A percentile compares a stretch with the other conserved stretches of the same genome.
These are phyloP conservation scores for Hyles lineata DNA, from an alignment of 2,888 invertebrate genomes.

Conservation along the genomic window DNA sequence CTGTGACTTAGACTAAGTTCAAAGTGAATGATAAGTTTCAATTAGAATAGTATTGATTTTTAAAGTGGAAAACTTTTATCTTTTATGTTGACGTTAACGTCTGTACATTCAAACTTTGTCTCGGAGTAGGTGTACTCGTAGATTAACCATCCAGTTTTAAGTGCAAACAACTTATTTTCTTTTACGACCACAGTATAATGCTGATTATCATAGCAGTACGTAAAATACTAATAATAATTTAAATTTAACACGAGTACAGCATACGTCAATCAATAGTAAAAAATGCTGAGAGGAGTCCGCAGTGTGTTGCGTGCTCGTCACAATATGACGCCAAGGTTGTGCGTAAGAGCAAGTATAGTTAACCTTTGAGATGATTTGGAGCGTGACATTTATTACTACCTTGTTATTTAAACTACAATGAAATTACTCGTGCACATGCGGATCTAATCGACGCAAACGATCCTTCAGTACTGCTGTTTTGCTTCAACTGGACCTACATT, in stretches of 20 bases:
- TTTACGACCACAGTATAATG: too few species aligned
- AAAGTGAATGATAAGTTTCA: too few species aligned
- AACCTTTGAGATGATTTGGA: constrained; percentile 27
- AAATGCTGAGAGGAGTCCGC: neutral
- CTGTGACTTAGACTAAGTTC: too few species aligned
- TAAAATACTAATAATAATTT: too few species aligned
- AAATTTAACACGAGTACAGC: neutral
- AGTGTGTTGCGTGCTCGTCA: neutral
- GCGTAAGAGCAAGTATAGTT: constrained; percentile 28
- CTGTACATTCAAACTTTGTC: too few species aligned
- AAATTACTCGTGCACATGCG: neutral
- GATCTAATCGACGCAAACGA: neutral
- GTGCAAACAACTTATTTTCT: too few species aligned
- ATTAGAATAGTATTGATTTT: too few species aligned
- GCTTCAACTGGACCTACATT: neutral
- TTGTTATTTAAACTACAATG: constrained; percentile 14
- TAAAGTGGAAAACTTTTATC: too few species aligned
- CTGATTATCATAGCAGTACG: too few species aligned
- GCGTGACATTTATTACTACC: constrained; percentile 31
- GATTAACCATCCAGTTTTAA: too few species aligned
- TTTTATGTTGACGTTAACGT: too few species aligned
- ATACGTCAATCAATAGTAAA: neutral
- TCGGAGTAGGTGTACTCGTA: too few species aligned
- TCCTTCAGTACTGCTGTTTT: neutral
- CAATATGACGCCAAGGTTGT: constrained; percentile 21